Conservation (phyloP, 2,113 vertebrate genomes). For the Coreoperca whiteheadi region DNA sequence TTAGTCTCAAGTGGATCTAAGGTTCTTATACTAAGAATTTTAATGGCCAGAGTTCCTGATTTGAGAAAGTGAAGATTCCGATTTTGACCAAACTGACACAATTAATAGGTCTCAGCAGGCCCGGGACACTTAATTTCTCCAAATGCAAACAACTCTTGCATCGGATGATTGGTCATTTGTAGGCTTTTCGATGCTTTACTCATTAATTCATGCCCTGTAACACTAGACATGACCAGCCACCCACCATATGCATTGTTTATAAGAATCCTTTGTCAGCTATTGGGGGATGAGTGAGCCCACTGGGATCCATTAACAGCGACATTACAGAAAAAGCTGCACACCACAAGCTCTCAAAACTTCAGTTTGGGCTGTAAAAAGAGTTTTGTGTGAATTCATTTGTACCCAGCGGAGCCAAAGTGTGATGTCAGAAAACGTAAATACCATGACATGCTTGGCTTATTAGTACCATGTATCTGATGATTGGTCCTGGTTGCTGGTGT, state of each 20-base stretch:
- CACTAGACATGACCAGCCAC: constrained; percentile 44
- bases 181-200: constrained; percentile 27
- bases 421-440: constrained; percentile 58
- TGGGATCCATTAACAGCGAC: constrained; percentile 73
- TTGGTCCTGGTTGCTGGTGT: constrained; percentile 11
- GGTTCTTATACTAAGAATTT: constrained; percentile 17
- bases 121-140: constrained; percentile 12
- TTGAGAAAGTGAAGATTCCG: constrained; percentile 24
- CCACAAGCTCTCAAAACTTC: constrained; percentile 29
- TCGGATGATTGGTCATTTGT: constrained; percentile 45
- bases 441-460: constrained; percentile 42
- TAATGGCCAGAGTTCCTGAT: constrained; percentile 54
- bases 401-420: neutral
- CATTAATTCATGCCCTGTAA: constrained; percentile 67
- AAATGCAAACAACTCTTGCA: constrained; percentile 30
- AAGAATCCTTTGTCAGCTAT: constrained; percentile 54
- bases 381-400: constrained; percentile 21
- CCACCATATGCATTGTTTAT: constrained; percentile 51
- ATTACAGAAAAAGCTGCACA: constrained; percentile 35
- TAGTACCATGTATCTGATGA: constrained; percentile 26
- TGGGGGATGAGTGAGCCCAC: constrained; percentile 54
- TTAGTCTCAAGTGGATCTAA: constrained; percentile 14
- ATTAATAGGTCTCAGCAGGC: constrained; percentile 55
- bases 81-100: constrained; percentile 45
- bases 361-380: constrained; percentile 16